Base-by-base conservation (phyloP, 2,113 vertebrate species). In the Rhizomys pruinosus region DNA sequence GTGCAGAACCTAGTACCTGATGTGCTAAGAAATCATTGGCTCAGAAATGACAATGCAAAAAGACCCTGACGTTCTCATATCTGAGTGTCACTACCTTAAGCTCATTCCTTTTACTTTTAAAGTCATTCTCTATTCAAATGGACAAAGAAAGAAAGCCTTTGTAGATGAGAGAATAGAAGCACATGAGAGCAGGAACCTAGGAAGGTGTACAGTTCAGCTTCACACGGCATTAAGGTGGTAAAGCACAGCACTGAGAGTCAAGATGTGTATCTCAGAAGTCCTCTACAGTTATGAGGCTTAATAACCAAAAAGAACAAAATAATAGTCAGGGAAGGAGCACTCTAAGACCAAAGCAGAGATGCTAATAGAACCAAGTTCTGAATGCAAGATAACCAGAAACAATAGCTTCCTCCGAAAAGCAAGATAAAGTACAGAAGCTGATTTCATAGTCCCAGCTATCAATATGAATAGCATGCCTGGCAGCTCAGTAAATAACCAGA, bases 71-170 rank as follows among this genome's bases (percentile, higher is more conserved):
- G 25, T 61, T 61, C 64, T 91, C 64, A 87, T n/a, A 91, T 27
- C 9, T 94, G 84, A 39, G 76, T 61, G 84, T 77, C 74, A 68
- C 44, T 74, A 76, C 5, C 72, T 82, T 74, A 84, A 55, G 87
- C 34, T 11, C 52, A n/a, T 52, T 52, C 11, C 42, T 47, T 95
- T 92, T 69, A 71, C 68, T 90, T 91, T 87, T 64, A 74, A 82
- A 93, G 78, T 77, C 47, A 94, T 64, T 95, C 68, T 88, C 57
- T 80, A 55, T 80, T 92, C 71, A 95, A 94, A 81, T 44, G 16
- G 37, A 92, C 15, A 84, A 25, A 96, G 73, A 66, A 93, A 78
- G 64, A 72, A 94, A 89, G 27, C 42, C 15, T 80, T 87, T 34
- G 68, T 44, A 22, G 57, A 74, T 90, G 96, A 90, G 39, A 95